Conservation (phyloP, 2,797 vertebrate species). For the Ctenochaetus hawaiiensis region DNA sequence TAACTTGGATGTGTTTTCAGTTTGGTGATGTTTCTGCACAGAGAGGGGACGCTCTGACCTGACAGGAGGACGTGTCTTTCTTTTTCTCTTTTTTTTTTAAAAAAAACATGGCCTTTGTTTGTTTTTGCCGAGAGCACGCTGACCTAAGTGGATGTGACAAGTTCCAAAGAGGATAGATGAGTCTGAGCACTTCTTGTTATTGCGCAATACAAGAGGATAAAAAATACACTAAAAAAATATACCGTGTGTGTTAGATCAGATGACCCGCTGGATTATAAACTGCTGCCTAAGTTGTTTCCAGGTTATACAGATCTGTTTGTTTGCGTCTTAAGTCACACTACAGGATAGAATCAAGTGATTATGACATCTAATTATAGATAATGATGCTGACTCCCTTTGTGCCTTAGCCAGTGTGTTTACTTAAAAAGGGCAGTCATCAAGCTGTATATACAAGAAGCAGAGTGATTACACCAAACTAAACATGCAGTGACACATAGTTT, state of each 20-base stretch:
- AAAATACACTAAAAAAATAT: not conserved
- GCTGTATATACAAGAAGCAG: constrained; percentile 15
- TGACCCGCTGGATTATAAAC: too few relatives aligned
- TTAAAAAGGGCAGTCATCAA: constrained; percentile 18
- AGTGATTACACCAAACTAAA: constrained; percentile 16
- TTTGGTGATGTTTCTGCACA: constrained; percentile 40
- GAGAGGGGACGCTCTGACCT: constrained; percentile 22
- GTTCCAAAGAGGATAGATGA: constrained; percentile 45
- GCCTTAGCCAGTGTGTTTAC: constrained; percentile 22
- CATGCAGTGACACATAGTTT: not conserved
- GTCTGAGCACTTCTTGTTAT: constrained; percentile 27
- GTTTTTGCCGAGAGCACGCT: constrained; percentile 41
- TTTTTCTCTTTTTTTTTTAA: constrained; percentile 21
- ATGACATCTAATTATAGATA: constrained; percentile 30
- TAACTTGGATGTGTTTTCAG: constrained; percentile 35
- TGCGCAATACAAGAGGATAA: not conserved
- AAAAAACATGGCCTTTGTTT: constrained; percentile 36
- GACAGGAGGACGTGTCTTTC: constrained; percentile 31
- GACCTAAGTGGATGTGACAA: constrained; percentile 51
- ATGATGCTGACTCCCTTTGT: constrained; percentile 37
- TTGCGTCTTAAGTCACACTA: not conserved
- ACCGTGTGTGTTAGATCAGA: not conserved
- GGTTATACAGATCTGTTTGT: constrained; percentile 1
- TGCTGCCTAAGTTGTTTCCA: too few relatives aligned
- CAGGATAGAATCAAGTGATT: constrained; percentile 22